Evolutionary conservation across 2,888 invertebrate species (phyloP), one percentile per base, ranked within the genome.

Genomic region (Lingula anatina): DNA sequence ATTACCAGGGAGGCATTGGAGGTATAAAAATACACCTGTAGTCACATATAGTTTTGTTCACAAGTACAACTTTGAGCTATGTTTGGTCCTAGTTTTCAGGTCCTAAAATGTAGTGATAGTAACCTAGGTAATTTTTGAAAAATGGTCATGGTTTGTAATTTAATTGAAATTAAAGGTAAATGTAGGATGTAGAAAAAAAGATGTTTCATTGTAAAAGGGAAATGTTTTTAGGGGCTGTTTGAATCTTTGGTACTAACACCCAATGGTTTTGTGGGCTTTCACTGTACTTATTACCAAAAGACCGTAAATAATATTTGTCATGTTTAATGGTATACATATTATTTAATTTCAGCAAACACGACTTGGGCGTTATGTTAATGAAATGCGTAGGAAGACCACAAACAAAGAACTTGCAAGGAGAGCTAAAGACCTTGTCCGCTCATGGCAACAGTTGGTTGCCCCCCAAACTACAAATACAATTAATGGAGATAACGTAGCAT

Each of bases 281-380:
- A 21, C 23, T 51, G 7, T 24, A 26, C 9, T 20, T 24, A 20
- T 2, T 15, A 3, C 23, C 35, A 5, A 2, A 23, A 15, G 25
- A 18, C 2, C 3, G 12, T 23, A 25, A 12, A 39, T 15, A 39
- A 39, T 7, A 15, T 39, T 39, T 15, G 39, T 7, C 15, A 39
- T 12, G 7, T 18, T 12, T 31, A n/a, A n/a, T n/a, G n/a, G n/a
- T n/a, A n/a, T n/a, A n/a, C n/a, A n/a, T n/a, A n/a, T n/a, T n/a
- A n/a, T 56, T 49, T 37, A 46, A 55, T 77, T 81, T 1, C 80
- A 91, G 91, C 86, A 88, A 85, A 95, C 95, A 83, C 83, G 94
- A 84, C 81, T 96, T 76, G 95, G 93, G 37, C 90, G 88, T 78
- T 87, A 89, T 76, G 88, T 95, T 78, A 95, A 95, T 78, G 91